Evolutionary conservation across 2,113 vertebrate genomes (phyloP).

Genomic region (Menidia beryllina): DNA sequence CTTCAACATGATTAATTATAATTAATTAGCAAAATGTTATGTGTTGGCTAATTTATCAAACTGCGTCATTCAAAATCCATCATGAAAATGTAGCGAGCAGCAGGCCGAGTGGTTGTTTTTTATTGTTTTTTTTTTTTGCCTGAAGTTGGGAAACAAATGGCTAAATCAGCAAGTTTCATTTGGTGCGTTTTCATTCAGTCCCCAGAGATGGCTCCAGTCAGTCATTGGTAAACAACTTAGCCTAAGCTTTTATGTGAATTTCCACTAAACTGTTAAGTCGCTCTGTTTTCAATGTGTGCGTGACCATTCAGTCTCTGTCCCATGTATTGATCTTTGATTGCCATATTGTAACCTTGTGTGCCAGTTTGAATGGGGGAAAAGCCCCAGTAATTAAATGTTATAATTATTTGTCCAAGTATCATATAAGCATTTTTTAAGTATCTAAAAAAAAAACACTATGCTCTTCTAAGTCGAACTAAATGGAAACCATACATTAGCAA

Average conservation of each 20-base stretch:
- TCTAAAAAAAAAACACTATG: not conserved
- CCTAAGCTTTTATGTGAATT: conserved; percentile 48
- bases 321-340: conserved; percentile 56
- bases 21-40: conserved; percentile 81
- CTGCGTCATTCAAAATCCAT: conserved; percentile 79
- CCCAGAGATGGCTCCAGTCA: conserved; percentile 54
- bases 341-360: conserved; percentile 44
- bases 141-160: conserved; percentile 43
- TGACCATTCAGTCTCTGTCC: conserved; percentile 49
- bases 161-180: conserved; percentile 70
- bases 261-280: conserved; percentile 20
- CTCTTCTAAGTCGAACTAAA: conserved; percentile 31
- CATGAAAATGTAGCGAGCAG: conserved; percentile 73
- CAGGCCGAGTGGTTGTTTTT: conserved; percentile 34
- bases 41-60: conserved; percentile 78
- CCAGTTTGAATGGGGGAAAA: not conserved
- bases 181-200: conserved; percentile 53
- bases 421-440: not conserved
- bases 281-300: conserved; percentile 32
- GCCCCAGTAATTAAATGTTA: not conserved
- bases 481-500: conserved; percentile 43
- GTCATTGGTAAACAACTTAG: conserved; percentile 67
- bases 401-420: conserved; percentile 5
- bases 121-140: conserved; percentile 11
- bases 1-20: conserved; percentile 80